phyloP scores from a whole-genome alignment of 2,888 invertebrate species.

The Drosophila merina region DNA sequence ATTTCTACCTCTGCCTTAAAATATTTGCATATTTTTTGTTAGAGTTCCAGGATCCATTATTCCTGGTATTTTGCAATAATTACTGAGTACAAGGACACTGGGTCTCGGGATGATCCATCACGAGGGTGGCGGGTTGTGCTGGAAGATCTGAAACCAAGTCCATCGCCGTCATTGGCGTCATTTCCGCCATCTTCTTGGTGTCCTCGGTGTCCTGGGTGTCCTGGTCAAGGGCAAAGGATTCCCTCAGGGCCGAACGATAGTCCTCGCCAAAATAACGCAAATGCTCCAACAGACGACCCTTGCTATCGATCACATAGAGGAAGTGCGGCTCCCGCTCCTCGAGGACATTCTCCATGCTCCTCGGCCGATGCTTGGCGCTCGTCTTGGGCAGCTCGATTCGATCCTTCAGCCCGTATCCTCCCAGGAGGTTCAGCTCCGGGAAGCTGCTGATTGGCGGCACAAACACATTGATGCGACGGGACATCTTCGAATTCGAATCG shows the following conservation, averaged over 20 bases:
- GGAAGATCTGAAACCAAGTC: background rate
- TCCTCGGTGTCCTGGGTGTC: slow-evolving; percentile 11
- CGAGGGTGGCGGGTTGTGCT: background rate
- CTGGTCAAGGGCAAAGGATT: slow-evolving; percentile 12
- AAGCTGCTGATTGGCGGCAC: slow-evolving; percentile 44
- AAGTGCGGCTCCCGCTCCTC: slow-evolving; percentile 41
- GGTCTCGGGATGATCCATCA: background rate
- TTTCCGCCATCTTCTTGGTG: background rate
- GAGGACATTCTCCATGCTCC: slow-evolving; percentile 9
- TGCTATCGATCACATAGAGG: slow-evolving; percentile 45
- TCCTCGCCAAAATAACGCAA: slow-evolving; percentile 55
- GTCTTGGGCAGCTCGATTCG: slow-evolving; percentile 10
- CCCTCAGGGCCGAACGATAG: slow-evolving; percentile 53
- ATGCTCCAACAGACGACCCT: slow-evolving; percentile 54
- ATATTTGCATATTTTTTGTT: background rate
- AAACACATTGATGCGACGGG: slow-evolving; percentile 43
- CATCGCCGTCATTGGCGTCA: background rate
- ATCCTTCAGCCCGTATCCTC: slow-evolving; percentile 19
- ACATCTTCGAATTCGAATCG: slow-evolving; percentile 33
- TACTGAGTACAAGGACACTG: background rate
- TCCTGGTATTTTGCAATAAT: background rate
- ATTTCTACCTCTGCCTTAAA: background rate
- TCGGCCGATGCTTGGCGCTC: background rate
- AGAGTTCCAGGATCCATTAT: background rate
- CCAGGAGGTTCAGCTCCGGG: slow-evolving; percentile 38